Evolutionary conservation across 2,113 vertebrate species (phyloP).

Genomic region (Tragelaphus scriptus): DNA sequence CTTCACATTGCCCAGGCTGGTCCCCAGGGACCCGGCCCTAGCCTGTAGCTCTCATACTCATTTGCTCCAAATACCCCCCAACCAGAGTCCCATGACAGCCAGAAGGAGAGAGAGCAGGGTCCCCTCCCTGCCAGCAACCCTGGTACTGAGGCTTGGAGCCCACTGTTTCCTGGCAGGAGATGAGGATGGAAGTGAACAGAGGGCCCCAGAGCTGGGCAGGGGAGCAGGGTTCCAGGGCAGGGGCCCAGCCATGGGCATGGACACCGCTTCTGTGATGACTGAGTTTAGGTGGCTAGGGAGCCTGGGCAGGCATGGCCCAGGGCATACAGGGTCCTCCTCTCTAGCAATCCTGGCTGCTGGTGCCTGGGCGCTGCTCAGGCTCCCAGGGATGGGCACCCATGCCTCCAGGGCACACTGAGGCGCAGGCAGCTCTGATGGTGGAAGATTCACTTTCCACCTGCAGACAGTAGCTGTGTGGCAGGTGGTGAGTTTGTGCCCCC

Average conservation of each 20-base stretch:
- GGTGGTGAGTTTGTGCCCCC: not conserved
- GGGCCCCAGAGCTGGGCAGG: too few species aligned
- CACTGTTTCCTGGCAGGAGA: not conserved
- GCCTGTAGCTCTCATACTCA: not conserved
- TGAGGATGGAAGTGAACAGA: accelerated
- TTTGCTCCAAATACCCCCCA: not conserved
- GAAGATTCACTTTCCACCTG: not conserved
- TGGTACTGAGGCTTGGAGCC: accelerated
- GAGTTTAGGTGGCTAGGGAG: not conserved
- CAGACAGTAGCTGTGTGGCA: not conserved
- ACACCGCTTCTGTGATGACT: accelerated
- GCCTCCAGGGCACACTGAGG: not conserved
- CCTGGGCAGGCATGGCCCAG: not conserved
- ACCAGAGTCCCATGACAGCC: not conserved
- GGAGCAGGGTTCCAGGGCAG: not conserved
- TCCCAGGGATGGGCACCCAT: not conserved
- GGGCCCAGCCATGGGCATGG: not conserved
- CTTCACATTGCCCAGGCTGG: accelerated
- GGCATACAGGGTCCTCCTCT: not conserved
- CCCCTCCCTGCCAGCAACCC: not conserved
- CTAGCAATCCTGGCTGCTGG: not conserved
- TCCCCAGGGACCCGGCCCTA: accelerated
- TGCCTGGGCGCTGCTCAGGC: not conserved
- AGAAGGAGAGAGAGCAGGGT: not conserved
- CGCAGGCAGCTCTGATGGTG: accelerated